Evolutionary conservation across 2,888 invertebrate genomes (phyloP), one percentile per base, ranked within the genome.

Genomic region (Liopterus haemorrhoidalis): DNA sequence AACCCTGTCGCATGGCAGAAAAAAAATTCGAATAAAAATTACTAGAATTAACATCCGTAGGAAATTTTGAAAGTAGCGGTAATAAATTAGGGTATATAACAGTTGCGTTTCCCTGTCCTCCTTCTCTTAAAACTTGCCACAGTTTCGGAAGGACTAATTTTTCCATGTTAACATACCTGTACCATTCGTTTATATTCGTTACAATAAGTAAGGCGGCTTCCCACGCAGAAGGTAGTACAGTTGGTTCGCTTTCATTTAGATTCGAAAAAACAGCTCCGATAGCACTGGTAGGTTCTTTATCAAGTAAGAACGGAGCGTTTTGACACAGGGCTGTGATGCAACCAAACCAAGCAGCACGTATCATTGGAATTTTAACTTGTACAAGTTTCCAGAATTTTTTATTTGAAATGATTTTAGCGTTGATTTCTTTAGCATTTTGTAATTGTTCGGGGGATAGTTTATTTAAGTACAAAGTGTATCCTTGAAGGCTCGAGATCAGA

Each of bases 101-200:
- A 39, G 73, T 68, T 5, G 89, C 87, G 65, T 82, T 85, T 18
- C 86, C 86, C 69, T 83, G 78, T 0, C 86, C 90, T 37, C 84
- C 88, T 58, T 75, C 75, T 50, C 74, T 74, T 28, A 88, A 62
- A 27, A 84, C 67, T 35, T 71, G 69, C 65, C 76, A 79, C n/a
- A 89, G 61, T 65, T 84, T 83, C 1, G 84, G 81, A 46, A 83
- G 65, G 22, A 91, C 73, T 2, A 81, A 70, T 61, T 88, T 89
- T 49, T 82, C 81, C 36, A 85, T 73, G 59, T 82, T 86, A 3
- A 89, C 70, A 57, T 77, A 73, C 27, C 68, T 68, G 70, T 80
- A 78, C 76, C 85, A 86, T 41, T 82, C 78, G 84, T 75, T 66
- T 53, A 79, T 71, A 48, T 70, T 72, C 31, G 72, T 70, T 54